Percentiles rank a stretch among this genome's conserved stretches.
These are phyloP conservation scores for Ceuthmochares aereus DNA, from an alignment of 2,113 vertebrate genomes.

Conservation along the genomic window DNA sequence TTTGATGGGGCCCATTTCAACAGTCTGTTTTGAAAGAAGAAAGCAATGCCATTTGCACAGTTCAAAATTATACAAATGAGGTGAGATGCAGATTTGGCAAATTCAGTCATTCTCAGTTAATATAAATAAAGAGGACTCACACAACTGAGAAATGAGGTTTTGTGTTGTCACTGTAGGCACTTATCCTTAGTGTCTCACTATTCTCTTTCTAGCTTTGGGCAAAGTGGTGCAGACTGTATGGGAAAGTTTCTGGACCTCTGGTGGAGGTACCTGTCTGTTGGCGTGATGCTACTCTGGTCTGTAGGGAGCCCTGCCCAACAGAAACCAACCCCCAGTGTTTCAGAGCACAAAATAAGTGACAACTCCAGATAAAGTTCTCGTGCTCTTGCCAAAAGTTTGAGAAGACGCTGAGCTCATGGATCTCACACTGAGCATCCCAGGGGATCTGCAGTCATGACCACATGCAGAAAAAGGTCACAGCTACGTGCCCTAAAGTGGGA, in stretches of 20 bases:
- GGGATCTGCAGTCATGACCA: not conserved
- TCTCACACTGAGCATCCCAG: fast-evolving
- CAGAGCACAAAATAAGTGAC: not conserved
- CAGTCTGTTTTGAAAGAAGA: not conserved
- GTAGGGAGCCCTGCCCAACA: not conserved
- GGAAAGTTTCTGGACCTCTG: not conserved
- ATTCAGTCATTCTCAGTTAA: not conserved
- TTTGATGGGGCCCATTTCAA: not conserved
- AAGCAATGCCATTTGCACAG: not conserved
- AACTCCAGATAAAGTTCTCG: not conserved
- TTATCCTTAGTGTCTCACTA: not conserved
- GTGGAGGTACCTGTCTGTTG: not conserved
- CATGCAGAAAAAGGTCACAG: not conserved
- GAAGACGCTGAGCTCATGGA: not conserved
- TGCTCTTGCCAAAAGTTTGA: not conserved
- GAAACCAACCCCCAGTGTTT: not conserved
- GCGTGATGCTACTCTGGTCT: fast-evolving
- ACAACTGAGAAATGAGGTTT: not conserved
- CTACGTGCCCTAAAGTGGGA: not conserved
- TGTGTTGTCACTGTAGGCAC: not conserved
- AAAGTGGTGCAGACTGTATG: not conserved
- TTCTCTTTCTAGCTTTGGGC: not conserved
- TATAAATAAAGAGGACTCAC: not conserved
- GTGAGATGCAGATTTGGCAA: not conserved
- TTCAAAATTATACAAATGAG: not conserved